phyloP scores from a whole-genome alignment of 1,140 invertebrate species.

The Anthonomus grandis region DNA sequence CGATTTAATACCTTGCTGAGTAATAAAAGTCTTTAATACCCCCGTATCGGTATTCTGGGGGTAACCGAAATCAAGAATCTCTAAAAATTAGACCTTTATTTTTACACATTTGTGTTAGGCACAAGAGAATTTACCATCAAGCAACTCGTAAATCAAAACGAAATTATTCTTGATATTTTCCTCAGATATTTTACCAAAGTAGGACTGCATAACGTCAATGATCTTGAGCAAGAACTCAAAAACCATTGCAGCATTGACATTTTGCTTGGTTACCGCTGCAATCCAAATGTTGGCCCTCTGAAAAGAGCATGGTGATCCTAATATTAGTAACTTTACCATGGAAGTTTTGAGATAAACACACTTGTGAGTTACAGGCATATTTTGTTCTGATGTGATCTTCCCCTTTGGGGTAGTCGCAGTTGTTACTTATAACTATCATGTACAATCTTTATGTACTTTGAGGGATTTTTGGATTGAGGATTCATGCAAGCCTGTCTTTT shows the following conservation, averaged over 20 bases:
- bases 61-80: slow-evolving; percentile 99
- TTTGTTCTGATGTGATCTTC: too few species aligned
- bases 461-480: too few species aligned
- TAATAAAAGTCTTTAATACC: slow-evolving; percentile 98
- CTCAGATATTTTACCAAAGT: slow-evolving; percentile 99
- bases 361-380: too few species aligned
- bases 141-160: slow-evolving; percentile 97
- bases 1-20: slow-evolving; percentile 98
- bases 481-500: too few species aligned
- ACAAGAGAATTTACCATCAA: slow-evolving; percentile 73
- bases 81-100: slow-evolving; percentile 57
- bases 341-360: not conserved
- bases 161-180: slow-evolving; percentile 99
- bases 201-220: slow-evolving; percentile 99
- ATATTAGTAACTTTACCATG: not conserved
- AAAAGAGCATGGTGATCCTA: slow-evolving; percentile 39
- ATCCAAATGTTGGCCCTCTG: slow-evolving; percentile 97
- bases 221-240: slow-evolving; percentile 99
- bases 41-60: slow-evolving; percentile 99
- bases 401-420: too few species aligned
- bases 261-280: slow-evolving; percentile 98
- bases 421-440: too few species aligned
- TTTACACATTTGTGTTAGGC: not conserved
- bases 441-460: too few species aligned
- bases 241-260: slow-evolving; percentile 99